Evolutionary conservation across 2,888 invertebrate genomes (phyloP), one percentile per base, ranked within the genome.

Genomic region (Icerya purchasi): DNA sequence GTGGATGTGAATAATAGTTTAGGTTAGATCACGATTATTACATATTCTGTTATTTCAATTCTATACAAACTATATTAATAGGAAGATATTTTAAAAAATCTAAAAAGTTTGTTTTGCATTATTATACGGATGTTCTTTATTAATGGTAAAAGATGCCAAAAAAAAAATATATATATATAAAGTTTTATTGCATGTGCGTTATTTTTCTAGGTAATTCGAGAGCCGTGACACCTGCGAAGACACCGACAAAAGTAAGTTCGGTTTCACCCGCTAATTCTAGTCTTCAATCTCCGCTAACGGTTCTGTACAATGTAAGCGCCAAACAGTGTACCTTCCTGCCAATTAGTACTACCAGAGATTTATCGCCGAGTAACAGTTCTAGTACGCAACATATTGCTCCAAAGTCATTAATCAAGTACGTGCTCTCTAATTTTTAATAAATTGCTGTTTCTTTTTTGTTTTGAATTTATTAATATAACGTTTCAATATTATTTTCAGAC

Each of bases 1-100:
- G 92, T 90, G 1, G 94, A 96, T 74, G 94, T 91, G 62, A 94
- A 94, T 55, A 93, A 90, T 72, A 92, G 93, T 89, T 77, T 94
- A 63, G 88, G 88, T 85, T 74, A 18, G 36, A 24, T 22, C 2
- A 55, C 2, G 54, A 2, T 23, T 23, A 23, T 23, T 54, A 1
- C 54, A 18, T n/a, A n/a, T n/a, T n/a, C n/a, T n/a, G n/a, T n/a
- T n/a, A n/a, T n/a, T n/a, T n/a, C n/a, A n/a, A n/a, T n/a, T n/a
- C n/a, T n/a, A n/a, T n/a, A n/a, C n/a, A n/a, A n/a, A n/a, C n/a
- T n/a, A n/a, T n/a, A n/a, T n/a, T n/a, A n/a, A n/a, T n/a, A n/a
- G n/a, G n/a, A n/a, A n/a, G n/a, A n/a, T n/a, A n/a, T n/a, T n/a
- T n/a, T n/a, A n/a, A n/a, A n/a, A n/a, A n/a, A n/a, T n/a, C n/a